These are phyloP conservation scores for Pharmacophagus antenor DNA, from an alignment of 2,888 invertebrate species.

Conservation along the genomic window DNA sequence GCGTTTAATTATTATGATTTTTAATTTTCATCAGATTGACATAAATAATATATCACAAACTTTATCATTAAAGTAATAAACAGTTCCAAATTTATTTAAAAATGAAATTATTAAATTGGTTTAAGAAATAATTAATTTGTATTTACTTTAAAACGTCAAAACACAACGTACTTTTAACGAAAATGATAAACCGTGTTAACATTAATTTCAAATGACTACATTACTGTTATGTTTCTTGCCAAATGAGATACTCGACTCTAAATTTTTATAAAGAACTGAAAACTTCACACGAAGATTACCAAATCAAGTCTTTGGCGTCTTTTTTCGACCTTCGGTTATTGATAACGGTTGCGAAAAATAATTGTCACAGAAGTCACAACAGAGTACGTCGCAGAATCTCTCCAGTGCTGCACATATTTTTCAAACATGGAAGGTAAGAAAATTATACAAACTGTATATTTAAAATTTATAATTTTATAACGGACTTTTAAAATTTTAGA, in stretches of 20 bases:
- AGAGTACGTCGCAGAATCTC: not conserved
- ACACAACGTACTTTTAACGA: no score
- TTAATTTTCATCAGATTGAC: no score
- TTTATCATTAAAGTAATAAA: no score
- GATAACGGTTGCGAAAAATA: not conserved
- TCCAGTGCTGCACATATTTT: not conserved
- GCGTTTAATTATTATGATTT: no score
- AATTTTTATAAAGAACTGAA: not conserved
- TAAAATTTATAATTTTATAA: not conserved
- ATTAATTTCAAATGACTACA: no score
- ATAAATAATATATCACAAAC: no score
- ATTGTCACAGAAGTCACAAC: not conserved
- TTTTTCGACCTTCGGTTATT: not conserved
- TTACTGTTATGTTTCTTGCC: not conserved
- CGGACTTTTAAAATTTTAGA: conserved; percentile 26
- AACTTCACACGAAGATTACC: not conserved
- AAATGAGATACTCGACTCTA: not conserved
- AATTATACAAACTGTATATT: not conserved
- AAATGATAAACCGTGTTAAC: no score
- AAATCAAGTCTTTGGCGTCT: not conserved
- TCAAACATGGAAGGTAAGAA: not conserved
- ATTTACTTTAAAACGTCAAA: no score
- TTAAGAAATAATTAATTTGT: no score
- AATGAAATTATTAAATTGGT: no score
- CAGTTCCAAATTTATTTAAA: no score